Base-by-base conservation (phyloP, 2,797 vertebrate species). In the Chloroceryle amazona region DNA sequence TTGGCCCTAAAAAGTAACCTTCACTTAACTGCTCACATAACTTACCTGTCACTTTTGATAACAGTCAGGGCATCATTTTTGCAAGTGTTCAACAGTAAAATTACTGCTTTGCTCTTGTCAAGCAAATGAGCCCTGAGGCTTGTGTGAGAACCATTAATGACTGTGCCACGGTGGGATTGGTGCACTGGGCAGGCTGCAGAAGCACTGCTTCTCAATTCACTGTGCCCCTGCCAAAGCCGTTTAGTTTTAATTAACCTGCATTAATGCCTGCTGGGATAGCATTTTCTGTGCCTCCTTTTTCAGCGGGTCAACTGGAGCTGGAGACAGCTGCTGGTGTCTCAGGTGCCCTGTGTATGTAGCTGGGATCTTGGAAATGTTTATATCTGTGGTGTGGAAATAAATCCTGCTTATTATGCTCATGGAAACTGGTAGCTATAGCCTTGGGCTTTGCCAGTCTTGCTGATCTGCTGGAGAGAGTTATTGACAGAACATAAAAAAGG, bases 221-320 rank as follows among this genome's bases (percentile, higher is more conserved):
- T 13, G n/a, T 87, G 86, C 82, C 91, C 89, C 92, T 67, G 83
- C 81, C 13, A 60, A 93, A 93, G 89, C 94, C 68, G 79, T 93
- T 97, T 93, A 92, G 66, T 91, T 95, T 97, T 97, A 97, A 97
- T 97, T 97, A 97, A 97, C 96, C 96, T 96, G 91, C 81, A 86
- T 94, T 96, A 95, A 92, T 89, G 90, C 86, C 93, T 89, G 84
- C 84, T 72, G 91, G 90, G 81, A 90, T 33, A 70, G 95, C 79
- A 19, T 89, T 97, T 97, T 93, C 95, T 0, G 0, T 94, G 85
- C 55, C 93, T 94, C 89, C 49, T 86, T 90, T 93, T 94, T 63
- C 92, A 81, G 62, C 70, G 71, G 93, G 95, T 96, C 96, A 94
- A 89, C 81, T 79, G 63, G 67, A 85, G 74, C 86, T 71, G 47